phyloP scores from a whole-genome alignment of 2,113 vertebrate species.

The Festucalex cinctus region DNA sequence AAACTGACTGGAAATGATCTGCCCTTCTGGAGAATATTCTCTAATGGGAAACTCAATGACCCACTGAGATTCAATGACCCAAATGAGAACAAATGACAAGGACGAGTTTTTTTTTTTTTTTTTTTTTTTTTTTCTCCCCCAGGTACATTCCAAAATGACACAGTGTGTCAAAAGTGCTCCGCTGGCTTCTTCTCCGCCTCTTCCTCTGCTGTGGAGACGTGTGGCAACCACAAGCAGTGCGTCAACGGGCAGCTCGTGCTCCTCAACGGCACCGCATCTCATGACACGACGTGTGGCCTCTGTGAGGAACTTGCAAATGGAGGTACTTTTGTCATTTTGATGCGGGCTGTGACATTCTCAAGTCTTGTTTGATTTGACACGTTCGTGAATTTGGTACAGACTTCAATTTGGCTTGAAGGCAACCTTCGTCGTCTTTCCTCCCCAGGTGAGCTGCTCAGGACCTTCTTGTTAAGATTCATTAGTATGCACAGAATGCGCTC shows the following conservation, averaged over 20 bases:
- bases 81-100: too few species aligned
- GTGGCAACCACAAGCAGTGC: constrained; percentile 58
- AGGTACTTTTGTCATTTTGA: constrained; percentile 37
- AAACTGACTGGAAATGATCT: too few species aligned
- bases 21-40: too few species aligned
- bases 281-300: constrained; percentile 57
- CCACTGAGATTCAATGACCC: too few species aligned
- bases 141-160: constrained; percentile 59
- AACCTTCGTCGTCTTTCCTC: neutral
- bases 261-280: constrained; percentile 27
- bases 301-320: constrained; percentile 42
- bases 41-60: too few species aligned
- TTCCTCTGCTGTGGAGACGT: constrained; percentile 42
- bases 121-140: too few species aligned
- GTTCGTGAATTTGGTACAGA: neutral
- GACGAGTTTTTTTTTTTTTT: neutral
- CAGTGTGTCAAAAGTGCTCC: constrained; percentile 58
- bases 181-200: constrained; percentile 58
- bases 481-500: constrained; percentile 12
- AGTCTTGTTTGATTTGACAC: neutral
- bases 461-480: constrained; percentile 43
- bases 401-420: neutral
- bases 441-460: constrained; percentile 33
- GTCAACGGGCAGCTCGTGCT: constrained; percentile 8
- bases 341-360: neutral